These are phyloP conservation scores for Callionymus lyra DNA, from an alignment of 2,113 vertebrate species.

Conservation along the genomic window DNA sequence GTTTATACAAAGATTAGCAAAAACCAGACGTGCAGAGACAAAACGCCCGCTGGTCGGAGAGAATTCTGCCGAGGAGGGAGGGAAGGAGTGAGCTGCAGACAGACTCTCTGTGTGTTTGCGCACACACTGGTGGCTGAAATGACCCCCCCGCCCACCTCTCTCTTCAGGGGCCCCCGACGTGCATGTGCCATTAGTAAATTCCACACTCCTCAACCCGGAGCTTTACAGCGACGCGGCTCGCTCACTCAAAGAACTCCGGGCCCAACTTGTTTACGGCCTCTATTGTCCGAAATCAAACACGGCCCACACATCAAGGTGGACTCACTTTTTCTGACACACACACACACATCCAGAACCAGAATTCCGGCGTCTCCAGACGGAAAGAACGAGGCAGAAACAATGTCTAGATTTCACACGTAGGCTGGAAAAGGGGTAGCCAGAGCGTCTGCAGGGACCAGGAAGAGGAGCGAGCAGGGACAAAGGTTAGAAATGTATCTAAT, in stretches of 20 bases:
- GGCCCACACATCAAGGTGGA: constrained; percentile 58
- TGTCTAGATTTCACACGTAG: constrained; percentile 38
- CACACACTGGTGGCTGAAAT: constrained; percentile 62
- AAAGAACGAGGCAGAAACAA: constrained; percentile 18
- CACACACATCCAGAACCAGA: constrained; percentile 40
- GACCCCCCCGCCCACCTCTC: constrained; percentile 33
- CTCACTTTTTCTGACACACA: constrained; percentile 51
- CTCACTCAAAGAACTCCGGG: constrained; percentile 53
- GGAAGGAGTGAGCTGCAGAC: constrained; percentile 42
- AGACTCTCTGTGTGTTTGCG: constrained; percentile 61
- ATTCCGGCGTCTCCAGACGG: constrained; percentile 26
- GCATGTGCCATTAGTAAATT: constrained; percentile 73
- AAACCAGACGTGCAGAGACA: constrained; percentile 48
- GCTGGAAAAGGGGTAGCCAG: constrained; percentile 18
- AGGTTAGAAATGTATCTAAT: constrained; percentile 63
- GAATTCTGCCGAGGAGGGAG: constrained; percentile 21
- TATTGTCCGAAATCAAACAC: constrained; percentile 60
- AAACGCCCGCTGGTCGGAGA: constrained; percentile 40
- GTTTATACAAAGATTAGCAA: constrained; percentile 56
- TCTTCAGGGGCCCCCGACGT: constrained; percentile 62
- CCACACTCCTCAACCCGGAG: constrained; percentile 62
- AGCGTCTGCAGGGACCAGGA: constrained; percentile 31
- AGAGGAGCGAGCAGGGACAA: constrained; percentile 50
- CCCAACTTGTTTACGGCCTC: constrained; percentile 55
- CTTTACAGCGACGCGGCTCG: constrained; percentile 44